A percentile compares a stretch with the other conserved stretches of the same genome.
Evolutionary conservation across 2,113 vertebrate genomes (phyloP).

Genomic region (Laticauda colubrina): DNA sequence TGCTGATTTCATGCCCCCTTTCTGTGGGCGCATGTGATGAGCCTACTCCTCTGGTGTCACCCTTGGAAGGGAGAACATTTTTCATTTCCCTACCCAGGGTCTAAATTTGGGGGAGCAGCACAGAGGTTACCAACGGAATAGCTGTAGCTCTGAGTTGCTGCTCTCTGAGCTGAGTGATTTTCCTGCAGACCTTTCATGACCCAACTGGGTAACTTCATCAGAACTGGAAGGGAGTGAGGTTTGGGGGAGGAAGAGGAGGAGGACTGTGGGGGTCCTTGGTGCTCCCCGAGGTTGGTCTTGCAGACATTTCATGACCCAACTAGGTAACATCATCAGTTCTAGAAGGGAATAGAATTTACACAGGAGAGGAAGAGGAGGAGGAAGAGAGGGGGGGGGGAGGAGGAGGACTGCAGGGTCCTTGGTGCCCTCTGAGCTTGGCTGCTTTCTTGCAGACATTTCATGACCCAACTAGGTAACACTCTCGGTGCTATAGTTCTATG

Average conservation of each 20-base stretch:
- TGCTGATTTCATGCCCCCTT: accelerated
- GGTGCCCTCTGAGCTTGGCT: no score
- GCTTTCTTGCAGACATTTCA: neutral
- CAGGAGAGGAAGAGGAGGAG: neutral
- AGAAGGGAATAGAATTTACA: no score
- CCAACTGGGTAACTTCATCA: no score
- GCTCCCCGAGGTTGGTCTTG: neutral
- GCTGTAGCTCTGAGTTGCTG: neutral
- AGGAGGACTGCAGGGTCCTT: no score
- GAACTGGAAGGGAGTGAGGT: no score
- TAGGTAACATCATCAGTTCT: neutral
- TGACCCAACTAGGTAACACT: neutral
- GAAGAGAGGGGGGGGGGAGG: neutral
- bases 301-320: neutral
- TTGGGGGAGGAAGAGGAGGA: neutral
- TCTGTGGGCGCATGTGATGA: neutral
- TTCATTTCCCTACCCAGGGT: neutral
- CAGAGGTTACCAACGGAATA: neutral
- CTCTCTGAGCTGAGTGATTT: no score
- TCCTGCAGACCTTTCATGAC: no score
- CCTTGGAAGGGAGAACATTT: neutral
- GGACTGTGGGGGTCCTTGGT: neutral
- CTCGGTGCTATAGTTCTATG: neutral
- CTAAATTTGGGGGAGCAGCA: neutral
- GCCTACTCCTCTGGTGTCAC: neutral